phyloP scores from a whole-genome alignment of 2,797 vertebrate species.

The Lemur catta region DNA sequence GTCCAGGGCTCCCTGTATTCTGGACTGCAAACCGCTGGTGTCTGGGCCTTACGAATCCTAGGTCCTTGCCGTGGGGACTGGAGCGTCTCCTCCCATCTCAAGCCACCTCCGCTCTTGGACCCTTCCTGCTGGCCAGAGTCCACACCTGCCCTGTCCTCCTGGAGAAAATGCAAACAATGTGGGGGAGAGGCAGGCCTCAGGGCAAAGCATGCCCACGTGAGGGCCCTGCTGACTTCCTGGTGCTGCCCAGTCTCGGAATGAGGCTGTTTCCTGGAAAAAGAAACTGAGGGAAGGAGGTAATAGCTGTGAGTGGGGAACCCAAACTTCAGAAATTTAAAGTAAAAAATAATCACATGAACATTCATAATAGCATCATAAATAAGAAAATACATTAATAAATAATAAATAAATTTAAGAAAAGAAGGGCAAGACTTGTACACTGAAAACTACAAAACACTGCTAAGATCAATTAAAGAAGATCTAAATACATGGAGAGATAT shows the following conservation, averaged over 20 bases:
- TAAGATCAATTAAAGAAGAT: background rate
- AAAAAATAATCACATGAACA: background rate
- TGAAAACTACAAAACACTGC: background rate
- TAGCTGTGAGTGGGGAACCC: background rate
- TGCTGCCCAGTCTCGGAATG: background rate
- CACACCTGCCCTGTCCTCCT: background rate
- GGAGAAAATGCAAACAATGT: background rate
- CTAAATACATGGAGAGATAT: background rate
- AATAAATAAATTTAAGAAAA: background rate
- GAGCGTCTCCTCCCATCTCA: background rate
- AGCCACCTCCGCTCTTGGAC: background rate
- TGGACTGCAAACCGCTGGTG: background rate
- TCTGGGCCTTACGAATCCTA: background rate
- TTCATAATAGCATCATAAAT: background rate
- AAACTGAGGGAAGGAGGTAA: background rate
- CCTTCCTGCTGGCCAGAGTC: background rate
- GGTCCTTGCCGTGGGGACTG: background rate
- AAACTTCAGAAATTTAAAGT: background rate
- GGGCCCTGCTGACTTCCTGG: background rate
- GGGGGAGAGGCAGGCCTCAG: background rate
- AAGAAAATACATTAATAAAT: background rate
- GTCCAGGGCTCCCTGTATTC: background rate
- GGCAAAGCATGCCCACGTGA: accelerated
- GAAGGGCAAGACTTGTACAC: background rate
- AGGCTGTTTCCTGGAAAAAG: background rate